These are phyloP conservation scores for Nycteola revayana DNA, from an alignment of 2,888 invertebrate species.

Conservation along the genomic window DNA sequence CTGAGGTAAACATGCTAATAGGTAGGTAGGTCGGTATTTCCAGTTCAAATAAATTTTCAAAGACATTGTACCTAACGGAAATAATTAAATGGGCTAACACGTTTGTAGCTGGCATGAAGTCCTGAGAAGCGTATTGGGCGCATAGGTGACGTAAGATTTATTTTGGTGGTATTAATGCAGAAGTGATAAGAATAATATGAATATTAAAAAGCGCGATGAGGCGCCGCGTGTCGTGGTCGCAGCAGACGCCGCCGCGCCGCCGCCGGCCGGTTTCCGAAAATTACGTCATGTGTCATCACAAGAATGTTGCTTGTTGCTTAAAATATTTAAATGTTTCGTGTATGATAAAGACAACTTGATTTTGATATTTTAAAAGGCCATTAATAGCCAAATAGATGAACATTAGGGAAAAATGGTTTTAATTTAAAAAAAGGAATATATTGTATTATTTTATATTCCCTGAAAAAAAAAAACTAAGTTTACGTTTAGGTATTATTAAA, in stretches of 20 bases:
- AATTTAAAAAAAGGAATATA: too few species aligned
- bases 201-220: constrained; percentile 7
- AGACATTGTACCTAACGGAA: not conserved
- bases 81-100: constrained; percentile 5
- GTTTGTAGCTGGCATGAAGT: constrained; percentile 15
- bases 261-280: constrained; percentile 39
- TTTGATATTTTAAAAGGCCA: too few species aligned
- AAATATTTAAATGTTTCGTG: too few species aligned
- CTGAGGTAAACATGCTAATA: too few species aligned
- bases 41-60: too few species aligned
- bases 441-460: too few species aligned
- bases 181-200: constrained; percentile 39
- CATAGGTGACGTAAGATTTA: constrained; percentile 50
- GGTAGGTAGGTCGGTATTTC: too few species aligned
- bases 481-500: too few species aligned
- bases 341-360: too few species aligned
- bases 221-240: not conserved
- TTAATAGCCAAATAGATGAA: too few species aligned
- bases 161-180: constrained; percentile 43
- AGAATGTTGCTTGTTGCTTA: constrained; percentile 13
- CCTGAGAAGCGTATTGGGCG: constrained; percentile 17
- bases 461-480: too few species aligned
- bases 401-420: too few species aligned
- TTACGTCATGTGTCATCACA: constrained; percentile 35
- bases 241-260: constrained; percentile 1